Percentiles rank a stretch among this genome's conserved stretches.
These are phyloP conservation scores for Mactromeris polynyma DNA, from an alignment of 2,888 invertebrate genomes.

Conservation along the genomic window DNA sequence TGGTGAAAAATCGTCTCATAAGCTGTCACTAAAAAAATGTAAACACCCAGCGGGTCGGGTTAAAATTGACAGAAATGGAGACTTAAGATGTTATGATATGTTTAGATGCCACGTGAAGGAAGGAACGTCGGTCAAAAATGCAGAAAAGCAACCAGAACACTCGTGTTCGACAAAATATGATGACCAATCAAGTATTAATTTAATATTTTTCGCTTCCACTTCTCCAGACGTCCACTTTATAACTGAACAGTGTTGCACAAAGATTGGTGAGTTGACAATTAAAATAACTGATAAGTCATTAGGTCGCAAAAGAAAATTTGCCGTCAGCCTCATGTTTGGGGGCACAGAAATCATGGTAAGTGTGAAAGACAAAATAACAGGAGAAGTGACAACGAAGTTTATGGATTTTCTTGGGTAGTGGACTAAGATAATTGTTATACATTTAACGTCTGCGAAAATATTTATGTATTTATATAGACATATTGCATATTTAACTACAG, in stretches of 20 bases:
- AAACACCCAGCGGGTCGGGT: background rate
- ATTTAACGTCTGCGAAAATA: too few species aligned
- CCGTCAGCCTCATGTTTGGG: background rate
- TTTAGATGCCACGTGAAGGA: background rate
- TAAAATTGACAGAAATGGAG: background rate
- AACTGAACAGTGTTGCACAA: background rate
- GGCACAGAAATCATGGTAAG: slow-evolving; percentile 16
- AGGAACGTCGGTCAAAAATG: background rate
- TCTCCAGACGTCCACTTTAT: background rate
- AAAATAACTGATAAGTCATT: background rate
- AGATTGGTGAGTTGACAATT: background rate
- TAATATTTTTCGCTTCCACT: background rate
- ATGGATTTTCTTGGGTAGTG: slow-evolving; percentile 12
- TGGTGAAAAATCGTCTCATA: background rate
- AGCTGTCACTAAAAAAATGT: background rate
- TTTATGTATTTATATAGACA: too few species aligned
- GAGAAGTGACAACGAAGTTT: background rate
- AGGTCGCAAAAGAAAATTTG: background rate
- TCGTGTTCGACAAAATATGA: background rate
- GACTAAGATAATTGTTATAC: too few species aligned
- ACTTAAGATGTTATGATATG: background rate
- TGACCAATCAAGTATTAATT: background rate
- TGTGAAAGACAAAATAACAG: slow-evolving; percentile 15
- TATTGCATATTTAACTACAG: too few species aligned
- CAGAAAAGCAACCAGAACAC: background rate